A percentile compares a stretch with the other conserved stretches of the same genome.
These are phyloP conservation scores for Urocolius indicus DNA, from an alignment of 2,113 vertebrate genomes.

Conservation along the genomic window DNA sequence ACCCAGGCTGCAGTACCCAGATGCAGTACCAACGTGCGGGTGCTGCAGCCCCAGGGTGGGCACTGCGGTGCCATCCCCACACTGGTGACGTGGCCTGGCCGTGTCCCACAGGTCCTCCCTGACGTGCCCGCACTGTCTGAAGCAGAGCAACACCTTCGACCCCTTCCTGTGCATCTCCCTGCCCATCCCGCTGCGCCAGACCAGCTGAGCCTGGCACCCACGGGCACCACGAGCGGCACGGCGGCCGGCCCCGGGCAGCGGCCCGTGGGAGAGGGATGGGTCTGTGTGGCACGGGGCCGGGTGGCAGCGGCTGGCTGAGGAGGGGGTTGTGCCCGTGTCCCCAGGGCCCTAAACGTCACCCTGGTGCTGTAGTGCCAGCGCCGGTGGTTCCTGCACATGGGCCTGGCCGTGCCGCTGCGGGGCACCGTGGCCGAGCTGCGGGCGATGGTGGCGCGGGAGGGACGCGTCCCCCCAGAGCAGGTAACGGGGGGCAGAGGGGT, in stretches of 20 bases:
- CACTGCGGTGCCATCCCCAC: rapidly evolving
- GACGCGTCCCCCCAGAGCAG: conserved; percentile 84
- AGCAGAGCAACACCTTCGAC: conserved; percentile 97
- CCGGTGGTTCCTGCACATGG: conserved; percentile 86
- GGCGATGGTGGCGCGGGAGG: conserved; percentile 88
- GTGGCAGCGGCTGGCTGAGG: not conserved
- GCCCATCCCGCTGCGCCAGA: conserved; percentile 92
- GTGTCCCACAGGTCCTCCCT: conserved; percentile 85
- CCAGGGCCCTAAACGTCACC: conserved; percentile 88
- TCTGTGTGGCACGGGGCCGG: no score
- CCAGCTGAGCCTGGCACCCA: conserved; percentile 77
- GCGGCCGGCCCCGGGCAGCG: rapidly evolving
- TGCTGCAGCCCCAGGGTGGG: not conserved
- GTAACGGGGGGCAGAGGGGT: conserved; percentile 51
- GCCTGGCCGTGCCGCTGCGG: conserved; percentile 87
- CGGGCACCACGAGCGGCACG: rapidly evolving
- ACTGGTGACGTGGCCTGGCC: rapidly evolving
- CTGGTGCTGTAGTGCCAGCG: conserved; percentile 87
- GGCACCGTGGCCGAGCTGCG: conserved; percentile 86
- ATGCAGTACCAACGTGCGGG: not conserved
- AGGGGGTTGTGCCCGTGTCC: not conserved
- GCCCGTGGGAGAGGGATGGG: no score
- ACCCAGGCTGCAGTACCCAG: rapidly evolving
- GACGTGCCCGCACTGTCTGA: conserved; percentile 95
- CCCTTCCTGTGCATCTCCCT: conserved; percentile 94